Percentiles rank a stretch among this genome's conserved stretches.
These are phyloP conservation scores for Vireo altiloquus DNA, from an alignment of 2,113 vertebrate genomes.

Conservation along the genomic window DNA sequence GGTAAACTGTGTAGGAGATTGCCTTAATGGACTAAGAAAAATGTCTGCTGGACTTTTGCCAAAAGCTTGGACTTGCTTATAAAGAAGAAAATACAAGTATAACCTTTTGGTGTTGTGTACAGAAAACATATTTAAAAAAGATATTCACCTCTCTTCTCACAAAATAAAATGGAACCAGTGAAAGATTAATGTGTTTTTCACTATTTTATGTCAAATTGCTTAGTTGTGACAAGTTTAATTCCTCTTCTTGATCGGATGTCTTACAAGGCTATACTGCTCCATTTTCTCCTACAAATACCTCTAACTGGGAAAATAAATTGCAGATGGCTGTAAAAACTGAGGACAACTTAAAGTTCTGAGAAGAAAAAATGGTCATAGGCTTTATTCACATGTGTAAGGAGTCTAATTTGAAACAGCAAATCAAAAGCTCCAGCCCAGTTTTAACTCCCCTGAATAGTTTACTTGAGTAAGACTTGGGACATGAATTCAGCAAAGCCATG, in stretches of 20 bases:
- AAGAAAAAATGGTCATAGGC: neutral
- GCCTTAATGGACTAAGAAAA: constrained; percentile 63
- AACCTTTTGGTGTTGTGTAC: constrained; percentile 23
- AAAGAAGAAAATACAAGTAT: neutral
- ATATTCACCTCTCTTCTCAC: neutral
- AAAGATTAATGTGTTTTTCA: neutral
- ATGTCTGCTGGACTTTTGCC: constrained; percentile 61
- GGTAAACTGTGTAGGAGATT: constrained; percentile 67
- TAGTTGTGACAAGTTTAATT: constrained; percentile 33
- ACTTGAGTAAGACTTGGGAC: neutral
- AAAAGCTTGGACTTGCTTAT: constrained; percentile 50
- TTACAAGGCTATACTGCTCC: neutral
- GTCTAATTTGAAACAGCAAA: neutral
- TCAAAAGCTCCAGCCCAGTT: neutral
- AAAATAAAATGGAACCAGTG: neutral
- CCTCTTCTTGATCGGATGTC: neutral
- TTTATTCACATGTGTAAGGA: neutral
- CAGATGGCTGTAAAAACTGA: neutral
- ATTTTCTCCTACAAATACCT: neutral
- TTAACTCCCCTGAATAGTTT: neutral
- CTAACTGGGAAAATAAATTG: neutral
- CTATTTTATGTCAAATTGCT: neutral
- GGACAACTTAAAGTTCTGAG: neutral
- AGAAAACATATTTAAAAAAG: neutral
- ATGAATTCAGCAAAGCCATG: neutral